A percentile compares a stretch with the other conserved stretches of the same genome.
These are phyloP conservation scores for Plutella xylostella DNA, from an alignment of 2,888 invertebrate species.

Conservation along the genomic window DNA sequence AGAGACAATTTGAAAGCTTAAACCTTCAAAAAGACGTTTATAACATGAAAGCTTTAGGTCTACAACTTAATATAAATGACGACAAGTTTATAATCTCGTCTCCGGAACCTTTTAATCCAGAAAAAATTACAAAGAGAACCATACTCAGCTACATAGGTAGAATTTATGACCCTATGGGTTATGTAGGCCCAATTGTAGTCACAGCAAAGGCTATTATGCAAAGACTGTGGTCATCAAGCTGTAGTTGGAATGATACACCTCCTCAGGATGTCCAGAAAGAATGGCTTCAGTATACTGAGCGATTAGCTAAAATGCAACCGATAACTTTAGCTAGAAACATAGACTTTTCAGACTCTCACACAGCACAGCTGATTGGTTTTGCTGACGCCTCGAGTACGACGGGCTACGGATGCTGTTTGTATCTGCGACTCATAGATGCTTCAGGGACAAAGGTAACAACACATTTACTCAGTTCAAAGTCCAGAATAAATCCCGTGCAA, in stretches of 20 bases:
- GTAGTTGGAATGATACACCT: constrained; percentile 10
- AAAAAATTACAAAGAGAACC: not conserved
- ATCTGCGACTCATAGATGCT: constrained; percentile 11
- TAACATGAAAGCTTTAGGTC: not conserved
- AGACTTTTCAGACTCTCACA: not conserved
- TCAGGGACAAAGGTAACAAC: constrained; percentile 9
- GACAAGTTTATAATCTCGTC: constrained; percentile 2
- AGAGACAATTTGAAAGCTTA: constrained; percentile 12
- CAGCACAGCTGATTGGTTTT: constrained; percentile 13
- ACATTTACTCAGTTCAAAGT: constrained; percentile 16
- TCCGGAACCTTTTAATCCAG: constrained; percentile 3
- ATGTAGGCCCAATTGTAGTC: constrained; percentile 14
- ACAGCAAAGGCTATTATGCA: constrained; percentile 14
- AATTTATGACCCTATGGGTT: constrained; percentile 15
- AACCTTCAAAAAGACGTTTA: constrained; percentile 12
- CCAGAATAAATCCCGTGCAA: constrained; percentile 11
- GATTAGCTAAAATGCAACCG: constrained; percentile 10
- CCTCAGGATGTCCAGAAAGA: constrained; percentile 4
- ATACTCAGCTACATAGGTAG: constrained; percentile 12
- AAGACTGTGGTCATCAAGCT: constrained; percentile 10
- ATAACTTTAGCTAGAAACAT: constrained; percentile 1
- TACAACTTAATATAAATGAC: not conserved
- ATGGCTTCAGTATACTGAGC: constrained; percentile 10
- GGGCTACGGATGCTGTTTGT: constrained; percentile 17
- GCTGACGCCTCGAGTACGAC: constrained; percentile 14